Conservation (phyloP, 2,113 vertebrate genomes). For the Daphoenositta chrysoptera region DNA sequence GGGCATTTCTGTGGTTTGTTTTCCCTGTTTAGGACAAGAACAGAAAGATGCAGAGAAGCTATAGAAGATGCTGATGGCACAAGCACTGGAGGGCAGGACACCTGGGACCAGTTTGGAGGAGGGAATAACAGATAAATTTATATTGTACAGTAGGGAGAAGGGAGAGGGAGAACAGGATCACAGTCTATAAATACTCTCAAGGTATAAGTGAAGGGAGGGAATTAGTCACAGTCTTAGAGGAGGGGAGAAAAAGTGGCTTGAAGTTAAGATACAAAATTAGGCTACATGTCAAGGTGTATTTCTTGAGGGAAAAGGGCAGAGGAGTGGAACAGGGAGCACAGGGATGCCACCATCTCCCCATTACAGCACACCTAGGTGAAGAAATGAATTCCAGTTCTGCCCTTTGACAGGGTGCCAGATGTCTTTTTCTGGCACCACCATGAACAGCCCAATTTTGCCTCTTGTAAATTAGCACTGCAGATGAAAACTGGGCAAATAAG, state of each 20-base stretch:
- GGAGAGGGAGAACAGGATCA: not conserved
- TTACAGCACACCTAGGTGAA: not conserved
- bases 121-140: not conserved
- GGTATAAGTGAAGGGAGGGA: not conserved
- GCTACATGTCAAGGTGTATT: not conserved
- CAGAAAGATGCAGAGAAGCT: not conserved
- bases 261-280: not conserved
- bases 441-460: not conserved
- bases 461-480: not conserved
- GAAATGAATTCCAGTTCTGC: not conserved
- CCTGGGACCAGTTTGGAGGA: not conserved
- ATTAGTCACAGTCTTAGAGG: constrained; percentile 22
- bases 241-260: not conserved
- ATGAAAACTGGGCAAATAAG: not conserved
- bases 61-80: not conserved
- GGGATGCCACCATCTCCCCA: not conserved
- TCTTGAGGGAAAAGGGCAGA: not conserved
- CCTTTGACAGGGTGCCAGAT: not conserved
- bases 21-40: not conserved
- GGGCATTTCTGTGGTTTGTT: not conserved
- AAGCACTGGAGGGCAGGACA: not conserved
- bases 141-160: not conserved
- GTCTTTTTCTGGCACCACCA: not conserved
- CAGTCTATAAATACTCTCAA: not conserved
- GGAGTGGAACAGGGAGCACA: not conserved